Evolutionary conservation across 2,888 invertebrate genomes (phyloP).

Genomic region (Himalopsyche anomala): DNA sequence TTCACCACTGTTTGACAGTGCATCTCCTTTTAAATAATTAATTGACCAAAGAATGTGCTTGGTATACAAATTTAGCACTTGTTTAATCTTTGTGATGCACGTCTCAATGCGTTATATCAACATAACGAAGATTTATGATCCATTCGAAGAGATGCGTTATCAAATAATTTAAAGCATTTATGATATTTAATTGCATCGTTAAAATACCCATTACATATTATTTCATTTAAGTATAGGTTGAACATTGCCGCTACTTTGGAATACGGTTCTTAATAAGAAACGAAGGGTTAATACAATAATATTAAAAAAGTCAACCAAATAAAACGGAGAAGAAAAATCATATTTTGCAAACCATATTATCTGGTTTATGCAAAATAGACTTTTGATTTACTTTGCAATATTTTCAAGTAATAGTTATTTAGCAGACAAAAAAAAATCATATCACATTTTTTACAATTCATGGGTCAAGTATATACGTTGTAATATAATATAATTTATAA

Average conservation of each 20-base stretch:
- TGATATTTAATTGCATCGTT: neutral
- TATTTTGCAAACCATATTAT: no score
- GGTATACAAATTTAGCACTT: neutral
- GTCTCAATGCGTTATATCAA: conserved; percentile 16
- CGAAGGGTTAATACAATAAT: no score
- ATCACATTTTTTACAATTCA: no score
- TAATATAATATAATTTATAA: no score
- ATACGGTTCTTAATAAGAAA: no score
- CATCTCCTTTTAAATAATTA: neutral
- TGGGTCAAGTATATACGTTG: no score
- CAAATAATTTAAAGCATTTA: conserved; percentile 9
- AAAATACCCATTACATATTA: neutral
- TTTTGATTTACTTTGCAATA: no score
- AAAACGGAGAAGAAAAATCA: no score
- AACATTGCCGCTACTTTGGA: neutral
- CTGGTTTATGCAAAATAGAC: no score
- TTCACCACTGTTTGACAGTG: neutral
- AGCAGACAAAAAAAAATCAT: no score
- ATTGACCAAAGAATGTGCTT: conserved; percentile 7
- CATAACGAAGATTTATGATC: conserved; percentile 11
- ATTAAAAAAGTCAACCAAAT: no score
- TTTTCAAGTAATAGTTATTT: no score
- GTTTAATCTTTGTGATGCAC: conserved; percentile 2
- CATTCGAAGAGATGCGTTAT: conserved; percentile 15
- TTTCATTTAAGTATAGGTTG: neutral